Base-by-base conservation (phyloP, 2,797 vertebrate genomes). In the Lutjanus campechanus region DNA sequence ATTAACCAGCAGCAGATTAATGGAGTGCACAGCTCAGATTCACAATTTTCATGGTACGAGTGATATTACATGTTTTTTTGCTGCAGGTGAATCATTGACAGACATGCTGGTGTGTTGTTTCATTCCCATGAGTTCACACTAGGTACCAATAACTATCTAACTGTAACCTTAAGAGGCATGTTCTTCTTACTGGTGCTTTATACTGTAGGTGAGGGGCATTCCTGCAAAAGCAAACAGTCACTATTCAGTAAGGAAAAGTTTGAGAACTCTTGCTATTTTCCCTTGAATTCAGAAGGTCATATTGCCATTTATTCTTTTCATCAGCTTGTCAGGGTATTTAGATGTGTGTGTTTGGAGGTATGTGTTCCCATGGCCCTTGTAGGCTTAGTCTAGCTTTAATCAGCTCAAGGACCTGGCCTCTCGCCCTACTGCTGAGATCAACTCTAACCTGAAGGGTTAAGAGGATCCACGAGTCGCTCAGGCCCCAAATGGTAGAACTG, bases 321-420 rank as follows among this genome's bases (percentile, higher is more conserved):
- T 10, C 72, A 15, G 20, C 22, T 76, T 75, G 61, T 87, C 40
- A 51, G 56, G 25, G 29, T 79, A 12, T 73, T 80, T 66, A 22
- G 20, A 51, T 11, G 0, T 64, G 62, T 56, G 63, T 80, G 49
- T 85, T 25, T 70, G 75, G 72, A 66, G 70, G 40, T 46, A 8
- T 36, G 54, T 60, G 76, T 90, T 93, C 86, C 83, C 87, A 85
- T 89, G 79, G 83, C 41, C 65, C 66, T 73, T 63, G 46, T 15
- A 71, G 85, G 81, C 84, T 92, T 89, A 89, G 88, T 88, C 85
- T 77, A 82, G 74, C 63, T 91, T 89, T 93, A 91, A 92, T 93
- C 89, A 92, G 91, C 87, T 92, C 81, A 90, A 74, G 63, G 83
- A 85, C 51, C 69, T 63, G 84, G 83, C 73, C 82, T 75, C 64